Evolutionary conservation across 1,140 invertebrate genomes (phyloP).

Genomic region (Diachasma alloeum): DNA sequence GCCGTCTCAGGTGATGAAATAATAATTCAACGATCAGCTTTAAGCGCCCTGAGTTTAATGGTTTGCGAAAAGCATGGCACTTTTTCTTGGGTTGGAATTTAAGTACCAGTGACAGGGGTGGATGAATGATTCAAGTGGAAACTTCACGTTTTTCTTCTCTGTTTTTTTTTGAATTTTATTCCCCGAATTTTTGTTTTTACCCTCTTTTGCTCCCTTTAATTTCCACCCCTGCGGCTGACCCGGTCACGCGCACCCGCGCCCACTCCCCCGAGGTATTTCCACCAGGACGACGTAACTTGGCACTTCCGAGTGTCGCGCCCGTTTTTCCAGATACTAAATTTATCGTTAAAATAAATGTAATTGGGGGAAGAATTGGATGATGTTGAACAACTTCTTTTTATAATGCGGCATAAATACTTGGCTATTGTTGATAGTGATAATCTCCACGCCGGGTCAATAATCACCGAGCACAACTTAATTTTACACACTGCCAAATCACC

Average conservation of each 20-base stretch:
- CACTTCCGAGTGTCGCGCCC: conserved; percentile 10
- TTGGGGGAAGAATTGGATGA: neutral
- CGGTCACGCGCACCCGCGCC: conserved; percentile 23
- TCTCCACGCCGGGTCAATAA: neutral
- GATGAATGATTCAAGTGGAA: neutral
- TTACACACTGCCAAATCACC: conserved; percentile 23
- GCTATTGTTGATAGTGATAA: neutral
- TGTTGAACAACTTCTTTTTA: neutral
- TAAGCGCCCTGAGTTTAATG: neutral
- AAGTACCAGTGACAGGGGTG: neutral
- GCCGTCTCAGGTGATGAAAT: too few relatives aligned
- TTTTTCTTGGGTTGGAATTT: neutral
- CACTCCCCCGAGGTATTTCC: conserved; percentile 22
- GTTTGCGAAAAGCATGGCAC: neutral
- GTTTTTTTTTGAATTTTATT: neutral
- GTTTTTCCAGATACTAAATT: neutral
- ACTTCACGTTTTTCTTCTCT: neutral
- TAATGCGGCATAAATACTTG: conserved; percentile 1
- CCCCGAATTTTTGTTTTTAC: neutral
- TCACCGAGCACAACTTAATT: conserved; percentile 16
- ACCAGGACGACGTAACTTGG: conserved; percentile 19
- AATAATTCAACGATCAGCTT: too few relatives aligned
- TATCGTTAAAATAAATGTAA: neutral
- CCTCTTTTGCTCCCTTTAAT: neutral
- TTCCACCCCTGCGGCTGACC: conserved; percentile 15